Evolutionary conservation across 1,140 invertebrate species (phyloP).

Genomic region (Drosophila pallidifrons): DNA sequence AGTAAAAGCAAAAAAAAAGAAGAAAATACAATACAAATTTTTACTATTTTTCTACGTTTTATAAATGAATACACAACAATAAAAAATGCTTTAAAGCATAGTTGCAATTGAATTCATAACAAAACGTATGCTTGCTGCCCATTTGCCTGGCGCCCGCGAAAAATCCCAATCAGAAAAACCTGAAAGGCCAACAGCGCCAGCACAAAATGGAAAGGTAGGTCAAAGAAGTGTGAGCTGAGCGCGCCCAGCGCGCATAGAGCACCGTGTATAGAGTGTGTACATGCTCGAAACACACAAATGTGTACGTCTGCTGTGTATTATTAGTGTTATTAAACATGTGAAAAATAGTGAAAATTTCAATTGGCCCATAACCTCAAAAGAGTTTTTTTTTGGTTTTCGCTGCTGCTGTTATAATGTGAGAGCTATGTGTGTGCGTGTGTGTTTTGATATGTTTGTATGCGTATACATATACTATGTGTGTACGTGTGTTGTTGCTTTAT

Average conservation of each 20-base stretch:
- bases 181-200: constrained; percentile 67
- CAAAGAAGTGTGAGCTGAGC: constrained; percentile 56
- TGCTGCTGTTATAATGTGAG: constrained; percentile 59
- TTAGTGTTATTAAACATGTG: constrained; percentile 52
- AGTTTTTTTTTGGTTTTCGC: constrained; percentile 72
- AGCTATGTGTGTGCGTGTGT: constrained; percentile 42
- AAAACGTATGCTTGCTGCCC: constrained; percentile 37
- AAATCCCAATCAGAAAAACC: constrained; percentile 59
- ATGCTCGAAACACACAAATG: constrained; percentile 51
- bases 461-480: constrained; percentile 40
- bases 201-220: constrained; percentile 83
- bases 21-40: constrained; percentile 53
- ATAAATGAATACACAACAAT: constrained; percentile 72
- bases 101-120: constrained; percentile 36
- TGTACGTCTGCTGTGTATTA: constrained; percentile 11
- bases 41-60: constrained; percentile 79
- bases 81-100: constrained; percentile 68
- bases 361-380: constrained; percentile 78
- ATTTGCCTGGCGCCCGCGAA: constrained; percentile 47
- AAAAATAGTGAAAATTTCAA: constrained; percentile 74
- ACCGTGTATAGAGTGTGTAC: constrained; percentile 40
- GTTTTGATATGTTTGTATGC: constrained; percentile 29
- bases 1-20: constrained; percentile 72
- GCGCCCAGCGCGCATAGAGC: constrained; percentile 48
- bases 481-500: constrained; percentile 47